Conservation (phyloP, 2,888 invertebrate genomes). For the Drosophila mettleri region DNA sequence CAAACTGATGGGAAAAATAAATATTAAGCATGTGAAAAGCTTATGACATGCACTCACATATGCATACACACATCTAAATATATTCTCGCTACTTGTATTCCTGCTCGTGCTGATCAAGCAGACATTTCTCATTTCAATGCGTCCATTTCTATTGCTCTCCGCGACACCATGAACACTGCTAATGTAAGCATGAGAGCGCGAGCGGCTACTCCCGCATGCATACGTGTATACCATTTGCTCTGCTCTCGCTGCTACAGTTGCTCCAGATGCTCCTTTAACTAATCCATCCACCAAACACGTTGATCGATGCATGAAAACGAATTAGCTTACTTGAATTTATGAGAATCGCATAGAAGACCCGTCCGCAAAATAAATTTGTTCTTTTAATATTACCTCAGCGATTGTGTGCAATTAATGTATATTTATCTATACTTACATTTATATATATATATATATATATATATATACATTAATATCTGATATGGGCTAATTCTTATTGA, state of each 20-base stretch:
- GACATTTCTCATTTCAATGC: background rate
- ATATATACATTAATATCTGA: background rate
- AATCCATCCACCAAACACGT: too few relatives aligned
- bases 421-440: background rate
- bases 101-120: background rate
- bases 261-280: too few relatives aligned
- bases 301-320: background rate
- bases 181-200: background rate
- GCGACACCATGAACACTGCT: background rate
- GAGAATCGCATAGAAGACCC: conserved; percentile 1
- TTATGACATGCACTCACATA: background rate
- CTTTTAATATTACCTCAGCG: background rate
- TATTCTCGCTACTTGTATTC: background rate
- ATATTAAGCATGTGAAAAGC: background rate
- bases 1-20: conserved; percentile 1
- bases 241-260: background rate
- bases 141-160: background rate
- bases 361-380: background rate
- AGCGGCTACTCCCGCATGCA: background rate
- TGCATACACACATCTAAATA: background rate
- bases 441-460: background rate
- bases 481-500: conserved; percentile 3
- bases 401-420: background rate
- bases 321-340: background rate
- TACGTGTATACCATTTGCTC: background rate